Conservation (phyloP, 2,888 invertebrate genomes). For the Agrochola circellaris region DNA sequence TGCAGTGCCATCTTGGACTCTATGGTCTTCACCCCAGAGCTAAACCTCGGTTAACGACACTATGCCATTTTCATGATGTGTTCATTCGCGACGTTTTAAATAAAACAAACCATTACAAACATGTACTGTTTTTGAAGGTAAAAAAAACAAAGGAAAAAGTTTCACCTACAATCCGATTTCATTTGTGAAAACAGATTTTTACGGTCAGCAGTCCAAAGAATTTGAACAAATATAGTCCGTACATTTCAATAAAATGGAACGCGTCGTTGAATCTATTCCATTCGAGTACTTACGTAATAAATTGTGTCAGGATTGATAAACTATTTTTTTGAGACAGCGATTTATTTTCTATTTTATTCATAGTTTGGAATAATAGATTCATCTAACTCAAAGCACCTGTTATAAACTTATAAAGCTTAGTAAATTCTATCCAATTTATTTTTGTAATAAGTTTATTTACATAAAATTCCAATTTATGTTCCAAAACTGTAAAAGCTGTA, state of each 20-base stretch:
- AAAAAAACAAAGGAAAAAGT: not conserved
- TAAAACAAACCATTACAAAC: not conserved
- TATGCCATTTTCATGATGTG: not conserved
- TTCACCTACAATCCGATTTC: not conserved
- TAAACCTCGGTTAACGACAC: not conserved
- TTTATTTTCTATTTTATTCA: conserved; percentile 27
- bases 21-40: not conserved
- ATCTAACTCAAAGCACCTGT: not conserved
- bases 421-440: conserved; percentile 5
- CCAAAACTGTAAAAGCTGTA: not conserved
- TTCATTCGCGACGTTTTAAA: not conserved
- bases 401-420: not conserved
- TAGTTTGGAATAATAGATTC: conserved; percentile 7
- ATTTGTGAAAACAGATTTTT: conserved; percentile 20
- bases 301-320: conserved; percentile 38
- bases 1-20: not conserved
- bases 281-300: conserved; percentile 20
- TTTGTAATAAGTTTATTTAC: not conserved
- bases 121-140: not conserved
- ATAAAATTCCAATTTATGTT: conserved; percentile 12
- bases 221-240: conserved; percentile 30
- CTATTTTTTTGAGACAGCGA: conserved; percentile 16
- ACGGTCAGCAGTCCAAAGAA: conserved; percentile 15
- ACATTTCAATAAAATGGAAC: conserved; percentile 49
- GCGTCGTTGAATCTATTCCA: conserved; percentile 20